phyloP scores from a whole-genome alignment of 2,113 vertebrate genomes.

The Mandrillus leucophaeus region DNA sequence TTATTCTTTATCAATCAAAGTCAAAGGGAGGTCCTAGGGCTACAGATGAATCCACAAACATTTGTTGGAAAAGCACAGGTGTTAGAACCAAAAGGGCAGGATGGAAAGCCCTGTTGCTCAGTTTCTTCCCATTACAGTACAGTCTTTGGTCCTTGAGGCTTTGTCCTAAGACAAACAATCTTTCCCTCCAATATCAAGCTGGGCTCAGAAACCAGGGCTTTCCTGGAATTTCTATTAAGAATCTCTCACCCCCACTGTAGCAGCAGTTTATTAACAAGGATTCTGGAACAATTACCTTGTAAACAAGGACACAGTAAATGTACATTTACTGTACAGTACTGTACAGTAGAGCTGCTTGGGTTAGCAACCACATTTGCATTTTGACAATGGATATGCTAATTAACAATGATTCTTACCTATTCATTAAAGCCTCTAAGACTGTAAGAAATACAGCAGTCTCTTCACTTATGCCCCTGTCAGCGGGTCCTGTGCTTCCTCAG shows the following conservation, averaged over 20 bases:
- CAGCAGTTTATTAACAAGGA: neutral
- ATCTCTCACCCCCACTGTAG: neutral
- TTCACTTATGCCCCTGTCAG: neutral
- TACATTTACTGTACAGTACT: neutral
- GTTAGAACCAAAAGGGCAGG: neutral
- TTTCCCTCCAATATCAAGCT: neutral
- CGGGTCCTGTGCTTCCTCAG: neutral
- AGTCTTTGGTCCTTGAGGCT: neutral
- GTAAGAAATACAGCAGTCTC: neutral
- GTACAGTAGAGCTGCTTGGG: neutral
- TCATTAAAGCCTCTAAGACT: slow-evolving; percentile 24
- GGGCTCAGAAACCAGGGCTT: neutral
- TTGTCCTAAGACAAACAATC: neutral
- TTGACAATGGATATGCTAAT: slow-evolving; percentile 48
- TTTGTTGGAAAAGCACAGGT: neutral
- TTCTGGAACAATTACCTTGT: slow-evolving; percentile 26
- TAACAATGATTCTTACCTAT: neutral
- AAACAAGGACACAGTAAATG: slow-evolving; percentile 15
- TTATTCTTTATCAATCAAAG: neutral
- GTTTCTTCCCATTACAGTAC: neutral
- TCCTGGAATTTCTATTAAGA: slow-evolving; percentile 25
- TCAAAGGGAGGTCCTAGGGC: neutral
- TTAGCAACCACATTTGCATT: slow-evolving; percentile 17
- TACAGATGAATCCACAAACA: neutral
- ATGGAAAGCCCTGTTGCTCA: neutral